Base-by-base conservation (phyloP, 2,888 invertebrate species). In the Agrochola circellaris region DNA sequence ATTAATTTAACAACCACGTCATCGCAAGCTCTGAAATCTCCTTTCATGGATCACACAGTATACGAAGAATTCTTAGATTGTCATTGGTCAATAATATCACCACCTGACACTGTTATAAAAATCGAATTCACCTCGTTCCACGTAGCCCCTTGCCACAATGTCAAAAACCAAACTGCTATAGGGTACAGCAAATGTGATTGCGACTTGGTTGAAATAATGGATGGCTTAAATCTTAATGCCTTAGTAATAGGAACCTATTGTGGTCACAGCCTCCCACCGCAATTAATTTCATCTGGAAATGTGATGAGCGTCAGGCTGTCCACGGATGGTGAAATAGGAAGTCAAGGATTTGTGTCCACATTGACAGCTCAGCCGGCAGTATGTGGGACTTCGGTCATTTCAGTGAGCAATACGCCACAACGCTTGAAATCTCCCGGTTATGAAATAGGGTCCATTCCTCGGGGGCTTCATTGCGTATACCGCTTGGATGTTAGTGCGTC, bases 61-160 rank as follows among this genome's bases (percentile, higher is more conserved):
- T 98, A 98, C 90, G 98, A 98, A 83, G 93, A 97, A 60, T 95
- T 97, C 85, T 95, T 98, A 87, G 98, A 98, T 87, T 99, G 99
- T 90, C 96, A 97, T 69, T 99, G 99, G 98, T 93, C 94, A 9
- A 95, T 99, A 61, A 94, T 92, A 69, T 98, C 97, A 0, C 96
- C 97, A 0, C 90, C 90, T 2, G 97, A 97, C 73, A 97, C 97
- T 84, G 95, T 97, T 11, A 95, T 99, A 3, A 96, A 97, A 89
- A 92, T 99, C 2, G 96, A 97, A 75, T 96, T 98, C 70, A 93
- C 93, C 45, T 93, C 95, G 20, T 94, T 98, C 67, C 97, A 97
- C 87, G 89, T 98, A 56, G 95, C 97, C n/a, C 91, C 96, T 1
- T 97, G 97, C 82, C 75, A 83, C 54, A 91, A 93, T 75, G 89